Evolutionary conservation across 2,797 vertebrate species (phyloP).

Genomic region (Intellagama lesueurii): DNA sequence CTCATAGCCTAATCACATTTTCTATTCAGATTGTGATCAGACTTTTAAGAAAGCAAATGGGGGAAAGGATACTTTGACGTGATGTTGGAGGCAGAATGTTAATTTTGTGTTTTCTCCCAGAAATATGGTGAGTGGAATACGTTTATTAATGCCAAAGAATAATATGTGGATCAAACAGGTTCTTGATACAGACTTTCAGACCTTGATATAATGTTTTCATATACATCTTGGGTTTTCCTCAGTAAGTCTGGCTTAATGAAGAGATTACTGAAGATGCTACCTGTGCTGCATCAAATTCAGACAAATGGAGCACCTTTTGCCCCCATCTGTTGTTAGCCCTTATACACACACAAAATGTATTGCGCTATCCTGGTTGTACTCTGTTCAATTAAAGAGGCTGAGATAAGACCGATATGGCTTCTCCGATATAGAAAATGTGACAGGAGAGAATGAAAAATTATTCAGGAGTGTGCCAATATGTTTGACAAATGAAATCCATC

Average conservation of each 20-base stretch:
- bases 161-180: conserved; percentile 40
- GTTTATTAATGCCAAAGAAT: conserved; percentile 46
- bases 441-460: conserved; percentile 59
- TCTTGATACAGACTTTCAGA: conserved; percentile 55
- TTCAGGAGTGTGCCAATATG: conserved; percentile 30
- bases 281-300: conserved; percentile 64
- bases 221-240: conserved; percentile 53
- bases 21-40: conserved; percentile 17
- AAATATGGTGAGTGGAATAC: neutral
- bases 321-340: conserved; percentile 43
- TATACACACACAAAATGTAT: conserved; percentile 43
- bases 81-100: conserved; percentile 18
- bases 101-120: conserved; percentile 30
- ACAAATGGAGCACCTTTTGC: conserved; percentile 58
- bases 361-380: conserved; percentile 58
- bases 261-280: conserved; percentile 44
- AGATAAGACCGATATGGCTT: conserved; percentile 63
- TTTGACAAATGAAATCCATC: conserved; percentile 55
- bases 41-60: conserved; percentile 1
- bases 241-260: conserved; percentile 57
- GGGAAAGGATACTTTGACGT: conserved; percentile 19
- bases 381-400: conserved; percentile 66
- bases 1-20: conserved; percentile 44
- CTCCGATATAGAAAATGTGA: conserved; percentile 49
- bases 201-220: conserved; percentile 51